Evolutionary conservation across 2,113 vertebrate genomes (phyloP), one percentile per base, ranked within the genome.

Genomic region (Macrotus californicus): DNA sequence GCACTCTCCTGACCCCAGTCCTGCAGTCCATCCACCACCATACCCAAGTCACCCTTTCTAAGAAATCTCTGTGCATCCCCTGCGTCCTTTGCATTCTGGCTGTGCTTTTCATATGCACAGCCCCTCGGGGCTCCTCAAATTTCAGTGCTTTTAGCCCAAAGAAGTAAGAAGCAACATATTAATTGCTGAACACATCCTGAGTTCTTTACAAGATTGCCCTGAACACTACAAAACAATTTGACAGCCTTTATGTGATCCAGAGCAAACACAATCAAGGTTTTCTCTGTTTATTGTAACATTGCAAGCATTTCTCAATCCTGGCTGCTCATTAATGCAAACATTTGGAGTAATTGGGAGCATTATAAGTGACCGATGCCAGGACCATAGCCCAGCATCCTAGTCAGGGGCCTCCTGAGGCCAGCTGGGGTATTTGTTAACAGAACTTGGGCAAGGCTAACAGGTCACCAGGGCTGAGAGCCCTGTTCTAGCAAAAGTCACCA

Each of bases 11-110:
- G 41, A 72, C 22, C 31, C 15, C 4, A 21, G 41, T 26, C 13
- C 15, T 13, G 3, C 6, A 13, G 50, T 14, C 13, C 24, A 5
- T 10, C 24, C n/a, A 9, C 64, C 21, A 9, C 7, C 11, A 21
- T 1, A 3, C 36, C 59, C 0, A 13, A 39, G 3, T 7, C 41
- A 5, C 6, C 1, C 0, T 7, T 50, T 26, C 34, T 26, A 36
- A 13, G 21, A 48, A 76, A 46, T 34, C 26, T 46, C 15, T 48
- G 29, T 48, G 29, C 43, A 16, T 48, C 31, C 73, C 9, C 73
- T 48, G 43, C 34, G 73, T 48, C 18, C 15, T 48, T 76, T 48
- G 16, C 43, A 48, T 76, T 48, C 73, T 75, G 16, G 29, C 6
- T 76, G 43, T n/a, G 10, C n/a, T 70, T 34, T 36, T 34, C 36